Percentiles rank a stretch among this genome's conserved stretches.
phyloP scores from a whole-genome alignment of 35 echinoderm and acorn worm species.

The Diadema setosum region DNA sequence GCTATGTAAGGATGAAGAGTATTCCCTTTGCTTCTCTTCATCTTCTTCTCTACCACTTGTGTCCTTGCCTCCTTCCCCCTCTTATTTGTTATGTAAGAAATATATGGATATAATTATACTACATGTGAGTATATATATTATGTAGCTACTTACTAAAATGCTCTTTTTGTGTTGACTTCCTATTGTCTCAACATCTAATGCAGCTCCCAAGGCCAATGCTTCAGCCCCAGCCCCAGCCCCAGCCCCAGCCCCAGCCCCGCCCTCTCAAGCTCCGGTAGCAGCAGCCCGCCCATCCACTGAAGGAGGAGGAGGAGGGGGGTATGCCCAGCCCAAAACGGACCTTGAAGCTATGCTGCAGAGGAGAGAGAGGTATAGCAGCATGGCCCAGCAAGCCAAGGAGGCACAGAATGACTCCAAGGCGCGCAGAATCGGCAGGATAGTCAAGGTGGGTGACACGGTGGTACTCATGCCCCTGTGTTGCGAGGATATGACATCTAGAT shows the following conservation, averaged over 20 bases:
- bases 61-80: too few relatives aligned
- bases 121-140: too few relatives aligned
- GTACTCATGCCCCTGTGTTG: too few relatives aligned
- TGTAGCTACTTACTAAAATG: too few relatives aligned
- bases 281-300: background rate
- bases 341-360: slow-evolving; percentile 80
- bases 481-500: too few relatives aligned
- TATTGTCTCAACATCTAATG: background rate
- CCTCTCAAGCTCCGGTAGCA: background rate
- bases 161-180: too few relatives aligned
- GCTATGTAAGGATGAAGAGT: too few relatives aligned
- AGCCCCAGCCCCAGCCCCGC: background rate
- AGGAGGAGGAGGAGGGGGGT: background rate
- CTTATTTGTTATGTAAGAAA: too few relatives aligned
- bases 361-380: slow-evolving; percentile 40
- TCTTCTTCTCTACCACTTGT: too few relatives aligned
- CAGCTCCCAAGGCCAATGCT: background rate
- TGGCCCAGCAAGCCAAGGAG: slow-evolving; percentile 54
- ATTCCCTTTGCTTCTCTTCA: too few relatives aligned
- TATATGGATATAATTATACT: too few relatives aligned
- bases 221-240: background rate
- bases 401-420: slow-evolving; percentile 83
- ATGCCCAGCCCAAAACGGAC: slow-evolving; percentile 56
- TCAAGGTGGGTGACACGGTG: slow-evolving; percentile 79
- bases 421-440: slow-evolving; percentile 71